Base-by-base conservation (phyloP, 2,888 invertebrate genomes). In the Agonum fuliginosum region DNA sequence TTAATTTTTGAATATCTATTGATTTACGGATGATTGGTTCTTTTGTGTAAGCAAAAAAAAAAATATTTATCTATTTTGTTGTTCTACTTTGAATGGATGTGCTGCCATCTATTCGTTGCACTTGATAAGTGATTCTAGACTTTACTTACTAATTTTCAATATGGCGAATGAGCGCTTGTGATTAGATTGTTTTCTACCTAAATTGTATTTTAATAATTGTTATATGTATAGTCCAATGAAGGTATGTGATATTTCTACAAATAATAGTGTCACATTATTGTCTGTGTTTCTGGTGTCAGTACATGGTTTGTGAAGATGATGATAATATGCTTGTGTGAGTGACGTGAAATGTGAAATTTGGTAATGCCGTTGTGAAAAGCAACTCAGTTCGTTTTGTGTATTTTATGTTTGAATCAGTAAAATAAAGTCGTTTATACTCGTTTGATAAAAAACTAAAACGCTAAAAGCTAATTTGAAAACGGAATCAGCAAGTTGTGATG, bases 151-250 rank as follows among this genome's bases (percentile, higher is more conserved):
- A 54, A 30, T 72, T 51, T 72, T 54, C 72, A 72, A 72, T 54
- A 72, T 72, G 72, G 72, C 72, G 34, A 54, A 37, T 54, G 37
- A 54, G 72, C 72, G 72, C 54, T 72, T 46, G 54, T 72, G 54
- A 72, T 72, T 72, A 54, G 72, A 34, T 51, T 72, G 72, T 72
- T 51, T 72, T 72, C 72, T 72, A 72, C 34, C 54, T 54, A 37
- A 72, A 24, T 37, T 54, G 43, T 54, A 51, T 51, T 54, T 72
- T 54, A 54, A 27, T 72, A 72, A 10, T 72, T 54, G 30, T 72
- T 54, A 20, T 37, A 51, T 51, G 51, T 54, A 14, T n/a, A 72
- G 34, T 20, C 54, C 37, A 72, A 54, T 72, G 72, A 72, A 51
- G 54, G 72, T 72, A 72, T 19, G 70, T 48, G 30, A 71, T 27